Evolutionary conservation across 2,888 invertebrate species (phyloP), one percentile per base, ranked within the genome.

Genomic region (Petrolisthes cinctipes): DNA sequence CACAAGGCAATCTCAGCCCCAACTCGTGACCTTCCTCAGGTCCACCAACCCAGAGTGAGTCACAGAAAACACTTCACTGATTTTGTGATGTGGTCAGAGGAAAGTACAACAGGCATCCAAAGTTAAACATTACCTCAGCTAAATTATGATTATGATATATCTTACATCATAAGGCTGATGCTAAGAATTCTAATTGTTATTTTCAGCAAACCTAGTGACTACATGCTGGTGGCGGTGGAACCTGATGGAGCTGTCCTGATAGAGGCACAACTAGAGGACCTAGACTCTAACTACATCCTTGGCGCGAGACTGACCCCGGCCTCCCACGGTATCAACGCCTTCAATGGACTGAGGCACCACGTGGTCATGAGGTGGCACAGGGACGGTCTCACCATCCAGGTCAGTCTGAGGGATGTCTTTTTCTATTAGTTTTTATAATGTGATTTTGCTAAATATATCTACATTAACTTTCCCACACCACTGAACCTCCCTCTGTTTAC

Each of bases 31-130:
- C 37, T n/a, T 87, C 53, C 66, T 87, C 53, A 83, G 84, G 11
- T 84, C 84, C 57, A 87, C 84, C 17, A 51, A 61, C 56, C 14
- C 80, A 53, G 54, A 75, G 87, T 87, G 75, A 73, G 86, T 82
- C 37, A 4, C 11, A 9, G 37, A 37, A 37, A 37, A 37, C 37
- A 37, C 37, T 37, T 37, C 37, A 37, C 1, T 37, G 37, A 37
- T 0, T 37, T 37, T 37, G 37, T 37, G 37, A 37, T 37, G 37
- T 37, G 37, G 37, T 37, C 37, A 37, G 37, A 37, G 37, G 37
- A 37, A 37, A 37, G 37, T 37, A 37, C 37, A 37, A 37, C 37
- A 37, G 37, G 1, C 37, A 37, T 37, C 37, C 37, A 37, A 37
- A 37, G 37, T 37, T 37, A 37, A 0, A 37, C 37, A 37, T 37